Conservation (phyloP, 2,888 invertebrate species). For the Drosophila peninsularis region DNA sequence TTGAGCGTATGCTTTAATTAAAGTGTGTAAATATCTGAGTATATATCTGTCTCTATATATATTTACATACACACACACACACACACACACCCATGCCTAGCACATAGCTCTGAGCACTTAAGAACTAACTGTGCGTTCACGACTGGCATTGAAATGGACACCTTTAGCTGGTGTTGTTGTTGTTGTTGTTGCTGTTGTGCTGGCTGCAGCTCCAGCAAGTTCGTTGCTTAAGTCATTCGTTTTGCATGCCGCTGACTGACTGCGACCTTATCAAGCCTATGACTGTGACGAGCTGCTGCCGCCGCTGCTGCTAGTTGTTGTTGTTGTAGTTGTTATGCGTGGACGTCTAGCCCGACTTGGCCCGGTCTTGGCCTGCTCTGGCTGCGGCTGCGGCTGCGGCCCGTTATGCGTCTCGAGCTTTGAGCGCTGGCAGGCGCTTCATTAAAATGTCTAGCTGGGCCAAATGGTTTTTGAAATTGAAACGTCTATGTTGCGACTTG, state of each 20-base stretch:
- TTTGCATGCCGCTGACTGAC: slow-evolving; percentile 49
- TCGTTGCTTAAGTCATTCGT: slow-evolving; percentile 76
- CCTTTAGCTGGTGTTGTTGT: slow-evolving; percentile 30
- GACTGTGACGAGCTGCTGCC: slow-evolving; percentile 49
- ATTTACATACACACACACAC: background rate
- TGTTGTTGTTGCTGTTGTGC: background rate
- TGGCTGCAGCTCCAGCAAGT: slow-evolving; percentile 45
- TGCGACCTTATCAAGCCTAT: slow-evolving; percentile 55
- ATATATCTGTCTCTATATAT: background rate
- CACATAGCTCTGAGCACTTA: slow-evolving; percentile 16
- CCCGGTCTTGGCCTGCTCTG: slow-evolving; percentile 30
- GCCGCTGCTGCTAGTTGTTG: slow-evolving; percentile 12
- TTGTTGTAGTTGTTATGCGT: slow-evolving; percentile 53
- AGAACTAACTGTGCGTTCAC: slow-evolving; percentile 33
- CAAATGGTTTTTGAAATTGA: slow-evolving; percentile 76
- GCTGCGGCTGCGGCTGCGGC: slow-evolving; percentile 24
- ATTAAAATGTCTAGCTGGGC: slow-evolving; percentile 78
- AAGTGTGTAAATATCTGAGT: background rate
- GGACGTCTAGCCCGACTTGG: slow-evolving; percentile 50
- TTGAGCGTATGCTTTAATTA: slow-evolving; percentile 9
- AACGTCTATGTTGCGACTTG: slow-evolving; percentile 70
- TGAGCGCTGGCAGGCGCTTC: slow-evolving; percentile 63
- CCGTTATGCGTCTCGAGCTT: slow-evolving; percentile 33
- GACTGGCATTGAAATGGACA: slow-evolving; percentile 54
- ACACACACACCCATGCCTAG: background rate